Base-by-base conservation (phyloP, 1,140 invertebrate genomes). In the Drosophila hydei region DNA sequence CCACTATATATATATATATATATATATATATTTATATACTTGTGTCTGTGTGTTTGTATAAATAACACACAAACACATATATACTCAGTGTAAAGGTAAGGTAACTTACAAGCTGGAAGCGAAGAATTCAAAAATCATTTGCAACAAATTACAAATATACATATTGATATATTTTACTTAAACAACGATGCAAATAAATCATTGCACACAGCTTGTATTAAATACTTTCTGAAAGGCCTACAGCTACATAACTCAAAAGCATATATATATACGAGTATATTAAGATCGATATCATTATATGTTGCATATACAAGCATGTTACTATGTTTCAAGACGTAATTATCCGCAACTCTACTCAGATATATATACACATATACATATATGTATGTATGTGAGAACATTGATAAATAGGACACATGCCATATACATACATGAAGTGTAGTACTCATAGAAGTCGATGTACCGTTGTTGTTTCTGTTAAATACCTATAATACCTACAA, bases 181-280 rank as follows among this genome's bases (percentile, higher is more conserved):
- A 7, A 50, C 50, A 40, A 21, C 45, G 47, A 70, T 4, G 33
- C 19, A 30, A 47, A 25, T 16, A 47, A 25, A 62, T 19, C 14
- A 65, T 56, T 56, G 21, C 25, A 27, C 7, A 6, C 6, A 6
- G 33, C 47, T 55, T 64, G 61, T 63, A 64, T 33, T 33, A 45
- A 47, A 18, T 56, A 56, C 33, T 25, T n/a, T 47, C 30, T 21
- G 18, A 51, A 56, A 47, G 65, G 58, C 50, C 58, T 62, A 51
- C 54, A 62, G 18, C 36, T 14, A 69, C 45, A 47, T 59, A 60
- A 21, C n/a, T 45, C 47, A 40, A 64, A 33, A 27, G 9, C 33
- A 50, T 12, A 59, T 23, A 42, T n/a, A 36, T 19, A 56, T 42
- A 40, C 18, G 25, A 38, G 9, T 11, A 61, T 19, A 43, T 38